A percentile compares a stretch with the other conserved stretches of the same genome.
Evolutionary conservation across 2,888 invertebrate species (phyloP).

Genomic region (Leptinotarsa rubiginosa): DNA sequence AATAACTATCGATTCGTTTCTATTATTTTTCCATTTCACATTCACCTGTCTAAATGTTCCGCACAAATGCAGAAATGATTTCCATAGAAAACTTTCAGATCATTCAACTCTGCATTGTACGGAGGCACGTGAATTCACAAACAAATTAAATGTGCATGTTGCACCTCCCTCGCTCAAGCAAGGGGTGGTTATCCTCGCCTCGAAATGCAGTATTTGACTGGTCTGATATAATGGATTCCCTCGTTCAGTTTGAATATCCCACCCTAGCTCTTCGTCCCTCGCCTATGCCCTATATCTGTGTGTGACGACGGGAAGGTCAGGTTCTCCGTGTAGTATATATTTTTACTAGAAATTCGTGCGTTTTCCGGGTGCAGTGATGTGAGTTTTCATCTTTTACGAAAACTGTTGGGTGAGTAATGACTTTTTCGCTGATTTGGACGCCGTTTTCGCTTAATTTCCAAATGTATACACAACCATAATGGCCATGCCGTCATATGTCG

Average conservation of each 20-base stretch:
- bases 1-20: no score
- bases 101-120: conserved; percentile 12
- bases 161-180: conserved; percentile 7
- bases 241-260: conserved; percentile 48
- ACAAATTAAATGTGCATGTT: conserved; percentile 20
- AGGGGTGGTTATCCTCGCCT: conserved; percentile 3
- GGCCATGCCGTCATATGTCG: conserved; percentile 43
- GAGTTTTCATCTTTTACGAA: conserved; percentile 17
- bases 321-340: conserved; percentile 37
- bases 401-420: conserved; percentile 30
- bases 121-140: conserved; percentile 11
- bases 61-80: no score
- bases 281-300: conserved; percentile 40
- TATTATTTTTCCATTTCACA: no score
- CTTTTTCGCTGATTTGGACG: conserved; percentile 5
- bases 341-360: conserved; percentile 28
- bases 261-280: conserved; percentile 41
- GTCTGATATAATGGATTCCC: conserved; percentile 45
- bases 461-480: conserved; percentile 45
- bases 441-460: conserved; percentile 24
- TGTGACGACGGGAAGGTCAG: conserved; percentile 47
- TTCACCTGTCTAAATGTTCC: no score
- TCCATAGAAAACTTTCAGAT: not conserved
- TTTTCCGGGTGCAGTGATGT: conserved; percentile 31
- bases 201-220: conserved; percentile 32